Evolutionary conservation across 2,888 invertebrate species (phyloP).

Genomic region (Plagiodera versicolora): DNA sequence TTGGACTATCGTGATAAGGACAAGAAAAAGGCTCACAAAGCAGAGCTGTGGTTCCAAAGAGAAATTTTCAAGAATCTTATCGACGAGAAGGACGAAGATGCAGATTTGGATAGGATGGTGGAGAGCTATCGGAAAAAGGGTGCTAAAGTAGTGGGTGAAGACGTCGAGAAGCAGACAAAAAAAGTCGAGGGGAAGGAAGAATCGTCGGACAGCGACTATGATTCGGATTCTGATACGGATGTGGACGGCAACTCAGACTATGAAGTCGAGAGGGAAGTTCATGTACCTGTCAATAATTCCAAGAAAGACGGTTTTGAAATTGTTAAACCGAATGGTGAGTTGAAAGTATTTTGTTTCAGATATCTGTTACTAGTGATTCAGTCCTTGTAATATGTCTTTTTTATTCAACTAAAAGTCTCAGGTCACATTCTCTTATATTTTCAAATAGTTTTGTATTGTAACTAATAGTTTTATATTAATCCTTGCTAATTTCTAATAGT

Average conservation of each 20-base stretch:
- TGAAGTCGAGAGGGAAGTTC: conserved; percentile 53
- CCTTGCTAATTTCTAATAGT: too few relatives aligned
- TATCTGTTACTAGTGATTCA: too few relatives aligned
- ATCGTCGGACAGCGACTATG: conserved; percentile 44
- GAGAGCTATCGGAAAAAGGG: conserved; percentile 74
- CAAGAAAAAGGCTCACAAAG: conserved; percentile 73
- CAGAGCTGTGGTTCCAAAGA: conserved; percentile 86
- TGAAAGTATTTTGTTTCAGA: not conserved
- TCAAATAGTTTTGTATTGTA: too few relatives aligned
- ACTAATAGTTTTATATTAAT: too few relatives aligned
- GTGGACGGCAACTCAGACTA: conserved; percentile 54
- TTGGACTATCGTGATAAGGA: conserved; percentile 76
- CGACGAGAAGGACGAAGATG: conserved; percentile 83
- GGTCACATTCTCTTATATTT: too few relatives aligned
- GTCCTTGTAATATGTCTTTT: not conserved
- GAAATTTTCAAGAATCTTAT: conserved; percentile 79
- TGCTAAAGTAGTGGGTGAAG: conserved; percentile 54
- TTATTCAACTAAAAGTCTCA: not conserved
- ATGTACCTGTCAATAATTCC: conserved; percentile 42
- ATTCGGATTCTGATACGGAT: conserved; percentile 45
- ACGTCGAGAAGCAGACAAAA: conserved; percentile 41
- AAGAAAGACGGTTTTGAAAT: conserved; percentile 70
- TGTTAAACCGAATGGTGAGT: conserved; percentile 56
- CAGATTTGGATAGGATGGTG: conserved; percentile 79
- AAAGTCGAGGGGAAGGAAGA: conserved; percentile 31